Evolutionary conservation across 1,140 invertebrate species (phyloP).

Genomic region (Drosophila eugracilis): DNA sequence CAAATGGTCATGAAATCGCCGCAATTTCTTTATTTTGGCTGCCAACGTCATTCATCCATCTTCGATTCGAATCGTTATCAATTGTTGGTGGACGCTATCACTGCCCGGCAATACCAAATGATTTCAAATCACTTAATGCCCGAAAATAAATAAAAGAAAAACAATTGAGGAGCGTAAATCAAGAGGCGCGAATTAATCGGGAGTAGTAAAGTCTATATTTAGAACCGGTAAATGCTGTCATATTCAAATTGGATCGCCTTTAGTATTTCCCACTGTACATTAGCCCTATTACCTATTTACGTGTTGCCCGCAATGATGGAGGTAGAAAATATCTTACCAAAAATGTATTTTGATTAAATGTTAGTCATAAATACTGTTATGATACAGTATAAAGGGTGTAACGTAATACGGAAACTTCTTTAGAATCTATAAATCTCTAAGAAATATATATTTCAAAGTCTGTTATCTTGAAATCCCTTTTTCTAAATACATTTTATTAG

Average conservation of each 20-base stretch:
- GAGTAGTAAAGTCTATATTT: slow-evolving; percentile 40
- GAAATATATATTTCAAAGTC: not conserved
- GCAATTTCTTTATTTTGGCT: slow-evolving; percentile 11
- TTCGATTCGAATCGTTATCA: slow-evolving; percentile 28
- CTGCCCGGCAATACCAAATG: slow-evolving; percentile 16
- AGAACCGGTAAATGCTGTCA: slow-evolving; percentile 28
- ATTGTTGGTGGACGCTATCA: slow-evolving; percentile 26
- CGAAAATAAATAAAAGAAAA: slow-evolving; percentile 21
- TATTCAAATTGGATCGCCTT: slow-evolving; percentile 29
- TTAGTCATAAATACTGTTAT: too few species aligned
- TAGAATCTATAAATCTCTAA: not conserved
- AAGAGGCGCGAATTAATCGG: slow-evolving; percentile 27
- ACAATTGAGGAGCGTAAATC: slow-evolving; percentile 15
- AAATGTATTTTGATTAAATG: not conserved
- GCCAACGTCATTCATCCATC: slow-evolving; percentile 23
- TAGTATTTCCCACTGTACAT: slow-evolving; percentile 40
- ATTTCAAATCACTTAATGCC: slow-evolving; percentile 34
- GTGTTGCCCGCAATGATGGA: not conserved
- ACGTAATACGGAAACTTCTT: too few species aligned
- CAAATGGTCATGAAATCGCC: not conserved
- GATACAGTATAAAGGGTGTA: too few species aligned
- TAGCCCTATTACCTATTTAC: slow-evolving; percentile 68
- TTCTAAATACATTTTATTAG: too few species aligned
- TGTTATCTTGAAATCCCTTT: not conserved
- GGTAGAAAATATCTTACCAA: not conserved